Evolutionary conservation across 2,888 invertebrate genomes (phyloP), one percentile per base, ranked within the genome.

Genomic region (Ethmia dodecea): DNA sequence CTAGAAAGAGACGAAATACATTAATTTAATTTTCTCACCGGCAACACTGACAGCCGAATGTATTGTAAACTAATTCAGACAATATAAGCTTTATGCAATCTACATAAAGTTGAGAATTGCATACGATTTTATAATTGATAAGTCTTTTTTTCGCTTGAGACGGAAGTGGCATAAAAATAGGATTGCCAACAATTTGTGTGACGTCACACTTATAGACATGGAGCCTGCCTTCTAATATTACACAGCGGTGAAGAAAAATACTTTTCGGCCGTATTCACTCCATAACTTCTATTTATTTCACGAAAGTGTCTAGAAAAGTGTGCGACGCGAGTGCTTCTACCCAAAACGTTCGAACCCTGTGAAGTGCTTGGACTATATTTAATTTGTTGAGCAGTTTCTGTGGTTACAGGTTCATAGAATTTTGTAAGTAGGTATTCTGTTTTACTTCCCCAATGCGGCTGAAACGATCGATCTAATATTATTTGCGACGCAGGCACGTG

Each of bases 131-230:
- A 38, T 35, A 46, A 53, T 45, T 48, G 57, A 42, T 75, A 69
- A 56, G 71, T 61, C 71, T 53, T 73, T 73, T 66, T 64, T 62
- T 67, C 54, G 60, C 61, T 61, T 60, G 65, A 67, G 64, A 69
- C 74, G 79, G 80, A 83, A 81, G 68, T 78, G 58, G 68, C 65
- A 77, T 69, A 77, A 80, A 84, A 86, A 83, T 84, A 84, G 81
- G 83, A 81, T 81, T 80, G 84, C 83, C 86, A 81, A 83, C 86
- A 75, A 76, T 80, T 70, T 60, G 64, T 65, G 72, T 86, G 86
- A 86, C 86, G 86, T 86, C 86, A 86, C 72, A 54, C 52, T 68
- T 74, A 68, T 72, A 77, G 73, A 64, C 61, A 72, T 71, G 66
- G 68, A 69, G 75, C 71, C 77, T 70, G 75, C 71, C 77, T 70